Base-by-base conservation (phyloP, 2,888 invertebrate genomes). In the Tipula unca region DNA sequence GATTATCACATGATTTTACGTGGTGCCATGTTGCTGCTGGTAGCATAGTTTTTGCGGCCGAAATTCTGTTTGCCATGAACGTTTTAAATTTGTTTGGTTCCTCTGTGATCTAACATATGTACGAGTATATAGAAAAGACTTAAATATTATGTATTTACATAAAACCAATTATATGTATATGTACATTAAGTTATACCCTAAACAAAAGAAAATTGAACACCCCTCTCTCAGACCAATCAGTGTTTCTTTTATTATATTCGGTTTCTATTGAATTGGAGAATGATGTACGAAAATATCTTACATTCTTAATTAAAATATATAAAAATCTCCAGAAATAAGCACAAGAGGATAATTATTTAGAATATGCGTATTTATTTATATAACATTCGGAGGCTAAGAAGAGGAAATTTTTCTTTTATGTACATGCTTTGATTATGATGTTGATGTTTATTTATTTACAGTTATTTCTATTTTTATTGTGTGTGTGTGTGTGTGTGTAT, bases 381-480 rank as follows among this genome's bases (percentile, higher is more conserved):
- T 54, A 54, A 32, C 32, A 32, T 32, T 32, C 32, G 6, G 6
- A 20, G 20, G 25, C 25, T 4, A 48, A 69, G 69, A 69, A 13
- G 69, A 8, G 69, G 69, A 69, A 69, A 69, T 69, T 69, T 69
- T 32, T 10, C 69, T 69, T 69, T 69, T 25, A 25, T n/a, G 10
- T n/a, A n/a, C n/a, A n/a, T n/a, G n/a, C n/a, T n/a, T 25, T 25
- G 25, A 69, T n/a, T n/a, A 69, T 69, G 25, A 69, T 25, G 20
- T 10, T 25, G 25, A 25, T n/a, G 10, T 10, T 2, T 54, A 69
- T 25, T 25, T 69, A 69, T 69, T 25, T 69, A 69, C 69, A 69
- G 69, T 69, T 69, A 69, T 69, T 69, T 69, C 69, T 69, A 69
- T 69, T 69, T 69, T 69, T 69, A 25, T n/a, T n/a, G n/a, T n/a